Base-by-base conservation (phyloP, 2,888 invertebrate genomes). In the Punctoribates punctum region DNA sequence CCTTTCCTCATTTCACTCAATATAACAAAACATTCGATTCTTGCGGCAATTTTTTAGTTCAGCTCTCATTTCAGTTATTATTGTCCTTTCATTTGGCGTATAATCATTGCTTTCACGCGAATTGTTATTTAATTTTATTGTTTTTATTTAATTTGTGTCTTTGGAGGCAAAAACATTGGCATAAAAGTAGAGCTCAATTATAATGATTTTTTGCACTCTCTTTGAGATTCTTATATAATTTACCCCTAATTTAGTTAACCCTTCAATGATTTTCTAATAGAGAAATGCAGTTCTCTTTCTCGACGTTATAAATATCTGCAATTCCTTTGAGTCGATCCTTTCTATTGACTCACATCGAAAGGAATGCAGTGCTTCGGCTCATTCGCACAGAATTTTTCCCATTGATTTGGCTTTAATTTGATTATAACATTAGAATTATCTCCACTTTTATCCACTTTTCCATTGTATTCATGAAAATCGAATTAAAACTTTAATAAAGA, bases 231-330 rank as follows among this genome's bases (percentile, higher is more conserved):
- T 8, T 20, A n/a, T 54, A 54, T 20, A 54, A 54, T 17, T 54
- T 54, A 6, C 54, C 20, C 20, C 54, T 54, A 54, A 54, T 54
- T 54, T 54, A 54, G 54, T 54, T 54, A 54, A 54, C 54, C 20
- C 20, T 54, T 54, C 20, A 54, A 20, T 20, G 54, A 54, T 54
- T 54, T 54, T 54, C 54, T 54, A n/a, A 20, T 54, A 54, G 54
- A 54, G 48, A 48, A 48, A 48, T n/a, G 48, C 48, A 48, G 13
- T 48, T 20, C n/a, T 54, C n/a, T n/a, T 54, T 20, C 54, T 54
- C 20, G n/a, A 20, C n/a, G 20, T 54, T n/a, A 54, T 54, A 54
- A 54, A 54, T 54, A 54, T 54, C 54, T 5, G 20, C n/a, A 54
- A 54, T 54, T 54, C 48, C 15, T 54, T 54, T 34, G 34, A 34